These are phyloP conservation scores for Pegoplata infirma DNA, from an alignment of 2,888 invertebrate genomes.

Conservation along the genomic window DNA sequence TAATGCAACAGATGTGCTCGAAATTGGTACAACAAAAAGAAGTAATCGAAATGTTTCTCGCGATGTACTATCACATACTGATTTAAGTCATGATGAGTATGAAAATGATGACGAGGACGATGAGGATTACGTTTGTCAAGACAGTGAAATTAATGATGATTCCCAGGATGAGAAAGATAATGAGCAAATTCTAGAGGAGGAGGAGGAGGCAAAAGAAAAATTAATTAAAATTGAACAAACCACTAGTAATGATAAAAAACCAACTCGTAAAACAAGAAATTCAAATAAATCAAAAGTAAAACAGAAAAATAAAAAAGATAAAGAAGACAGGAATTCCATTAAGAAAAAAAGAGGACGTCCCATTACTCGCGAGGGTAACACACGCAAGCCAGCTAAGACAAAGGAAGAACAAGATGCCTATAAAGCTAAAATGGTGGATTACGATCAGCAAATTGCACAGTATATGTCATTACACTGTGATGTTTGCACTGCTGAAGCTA, in stretches of 20 bases:
- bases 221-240: too few species aligned
- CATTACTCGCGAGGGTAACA: background rate
- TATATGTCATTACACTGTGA: constrained; percentile 75
- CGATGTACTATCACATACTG: background rate
- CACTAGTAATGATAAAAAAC: too few species aligned
- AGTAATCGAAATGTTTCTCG: background rate
- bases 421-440: constrained; percentile 66
- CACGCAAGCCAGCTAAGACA: background rate
- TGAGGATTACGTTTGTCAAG: constrained; percentile 46
- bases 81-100: background rate
- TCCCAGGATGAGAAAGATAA: background rate
- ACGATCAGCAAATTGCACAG: constrained; percentile 72
- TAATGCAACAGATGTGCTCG: background rate
- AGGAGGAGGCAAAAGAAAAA: too few species aligned
- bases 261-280: background rate
- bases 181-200: too few species aligned
- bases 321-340: background rate
- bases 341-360: background rate
- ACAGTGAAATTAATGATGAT: constrained; percentile 22
- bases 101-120: background rate
- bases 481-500: constrained; percentile 70
- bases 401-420: constrained; percentile 58
- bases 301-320: too few species aligned
- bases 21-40: background rate
- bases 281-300: background rate